Base-by-base conservation (phyloP, 2,888 invertebrate species). In the Polydrusus tereticollis region DNA sequence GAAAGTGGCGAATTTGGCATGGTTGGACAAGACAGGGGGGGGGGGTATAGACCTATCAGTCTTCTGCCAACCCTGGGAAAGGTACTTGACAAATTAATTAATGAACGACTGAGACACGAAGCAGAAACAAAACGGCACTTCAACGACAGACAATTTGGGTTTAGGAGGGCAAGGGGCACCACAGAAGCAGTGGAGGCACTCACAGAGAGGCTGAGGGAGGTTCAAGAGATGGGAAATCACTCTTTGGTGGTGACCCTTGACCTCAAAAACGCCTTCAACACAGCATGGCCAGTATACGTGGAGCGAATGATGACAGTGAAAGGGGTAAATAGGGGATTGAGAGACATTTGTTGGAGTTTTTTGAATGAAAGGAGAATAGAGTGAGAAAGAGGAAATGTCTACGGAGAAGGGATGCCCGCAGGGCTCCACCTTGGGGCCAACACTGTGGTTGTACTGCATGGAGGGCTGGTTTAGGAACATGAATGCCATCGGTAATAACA, bases 11-110 rank as follows among this genome's bases (percentile, higher is more conserved):
- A 60, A 68, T 1, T 45, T 80, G 1, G 76, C 74, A 1, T 75
- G 78, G 71, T 16, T 82, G 2, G 75, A 75, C 1, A 80, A 82
- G 43, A 47, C 2, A 2, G 12, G 2, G 4, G 63, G 0, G 43
- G 76, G 38, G 77, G 76, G 8, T 71, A 70, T n/a, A 73, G 80
- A 36, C 80, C 80, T 8, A 77, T 82, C 10, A 78, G 80, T 64
- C 68, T 82, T 33, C 69, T 80, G 12, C 76, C 77, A 20, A 72
- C 74, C 14, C 18, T 79, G 12, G 81, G 78, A 0, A 82, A 80
- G 69, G 57, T 81, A 0, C 70, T 79, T 6, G 82, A 82, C 68
- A 77, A 76, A 50, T 10, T 81, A 14, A 58, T 81, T 23, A 75
- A 74, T 38, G 65, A 59, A n/a, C 76, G 81, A 57, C 57, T 83